Conservation (phyloP, 2,113 vertebrate genomes). For the Hylia prasina region DNA sequence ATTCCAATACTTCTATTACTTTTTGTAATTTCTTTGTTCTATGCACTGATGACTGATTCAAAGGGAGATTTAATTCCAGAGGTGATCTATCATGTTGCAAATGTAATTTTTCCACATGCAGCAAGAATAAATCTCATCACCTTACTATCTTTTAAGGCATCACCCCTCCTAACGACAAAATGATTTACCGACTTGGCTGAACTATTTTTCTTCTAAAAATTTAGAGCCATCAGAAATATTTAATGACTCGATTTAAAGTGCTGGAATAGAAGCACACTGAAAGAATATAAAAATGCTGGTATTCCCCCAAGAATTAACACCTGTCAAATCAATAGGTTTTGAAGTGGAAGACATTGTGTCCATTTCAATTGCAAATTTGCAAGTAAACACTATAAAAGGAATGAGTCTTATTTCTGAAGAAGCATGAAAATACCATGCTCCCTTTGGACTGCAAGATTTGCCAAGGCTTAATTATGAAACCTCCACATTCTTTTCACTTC, state of each 20-base stretch:
- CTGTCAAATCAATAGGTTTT: not conserved
- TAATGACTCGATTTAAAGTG: not conserved
- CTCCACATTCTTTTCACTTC: not conserved
- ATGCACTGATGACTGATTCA: not conserved
- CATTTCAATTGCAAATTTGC: not conserved
- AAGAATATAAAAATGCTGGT: not conserved
- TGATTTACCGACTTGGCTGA: not conserved
- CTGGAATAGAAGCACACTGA: not conserved
- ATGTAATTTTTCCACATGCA: not conserved
- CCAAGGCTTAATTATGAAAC: not conserved
- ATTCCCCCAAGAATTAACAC: not conserved
- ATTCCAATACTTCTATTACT: not conserved
- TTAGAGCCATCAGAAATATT: conserved; percentile 21
- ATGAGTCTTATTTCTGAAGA: not conserved
- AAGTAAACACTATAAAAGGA: not conserved
- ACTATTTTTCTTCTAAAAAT: conserved; percentile 1
- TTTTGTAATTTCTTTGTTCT: not conserved
- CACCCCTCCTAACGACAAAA: not conserved
- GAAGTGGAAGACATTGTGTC: not conserved
- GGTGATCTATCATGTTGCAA: not conserved
- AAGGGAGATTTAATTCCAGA: not conserved
- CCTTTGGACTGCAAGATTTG: not conserved
- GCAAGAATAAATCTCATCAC: not conserved
- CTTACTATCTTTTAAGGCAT: not conserved
- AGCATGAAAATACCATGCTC: not conserved